Base-by-base conservation (phyloP, 2,797 vertebrate species). In the Semotilus atromaculatus region DNA sequence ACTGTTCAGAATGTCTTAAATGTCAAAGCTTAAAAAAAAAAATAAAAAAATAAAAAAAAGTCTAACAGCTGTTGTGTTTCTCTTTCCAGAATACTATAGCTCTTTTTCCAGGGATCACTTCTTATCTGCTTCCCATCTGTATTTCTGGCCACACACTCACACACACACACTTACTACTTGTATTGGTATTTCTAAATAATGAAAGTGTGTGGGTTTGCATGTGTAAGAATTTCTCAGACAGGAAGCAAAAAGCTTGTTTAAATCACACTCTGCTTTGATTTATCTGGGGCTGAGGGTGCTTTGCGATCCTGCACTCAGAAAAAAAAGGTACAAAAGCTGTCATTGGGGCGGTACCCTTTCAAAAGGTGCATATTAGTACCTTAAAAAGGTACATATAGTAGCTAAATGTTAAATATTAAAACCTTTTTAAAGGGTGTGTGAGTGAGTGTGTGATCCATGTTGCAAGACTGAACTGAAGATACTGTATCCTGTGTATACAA, bases 101-200 rank as follows among this genome's bases (percentile, higher is more conserved):
- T 23, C 23, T 74, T 51, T 74, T 74, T 34, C 26, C 45, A 51
- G 26, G 45, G 26, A 74, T 74, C 18, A 31, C 11, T 78, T 62
- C n/a, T 79, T 79, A 48, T 64, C 40, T 79, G 11, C 34, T 34
- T 34, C 40, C 40, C 38, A 64, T 78, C 36, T 78, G n/a, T 21
- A 78, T 60, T 78, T 78, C 58, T 43, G n/a, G 34, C 36, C 26
- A 80, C 26, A 79, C 38, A 29, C n/a, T 21, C 19, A 2, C 3
- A 48, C 26, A 80, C 26, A 79, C 38, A 29, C n/a, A 31, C 19
- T 4, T 4, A 48, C 26, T 14, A 45, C 11, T 9, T 62, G 38
- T 31, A 64, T 8, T 64, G 34, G 74, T 19, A 40, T 77, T 43
- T 62, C 13, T 48, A 48, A 80, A 80, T 67, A 9, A 62, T 29